These are phyloP conservation scores for Tipula vernalis DNA, from an alignment of 2,888 invertebrate species.

Conservation along the genomic window DNA sequence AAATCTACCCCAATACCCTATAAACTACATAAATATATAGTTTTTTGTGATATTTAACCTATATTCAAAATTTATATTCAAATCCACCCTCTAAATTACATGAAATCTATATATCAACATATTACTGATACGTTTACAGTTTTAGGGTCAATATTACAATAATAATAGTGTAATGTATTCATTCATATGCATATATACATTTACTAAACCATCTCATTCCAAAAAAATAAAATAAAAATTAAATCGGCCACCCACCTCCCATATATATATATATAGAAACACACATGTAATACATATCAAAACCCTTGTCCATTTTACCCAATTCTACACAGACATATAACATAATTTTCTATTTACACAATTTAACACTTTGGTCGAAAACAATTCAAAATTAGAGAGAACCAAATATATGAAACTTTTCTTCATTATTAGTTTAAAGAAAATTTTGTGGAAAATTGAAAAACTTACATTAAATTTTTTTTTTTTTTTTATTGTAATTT, in stretches of 20 bases:
- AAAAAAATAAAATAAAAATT: not conserved
- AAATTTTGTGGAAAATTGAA: not conserved
- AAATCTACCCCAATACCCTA: not conserved
- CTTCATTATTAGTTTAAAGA: not conserved
- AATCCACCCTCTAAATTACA: not conserved
- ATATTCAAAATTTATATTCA: not conserved
- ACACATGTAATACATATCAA: not conserved
- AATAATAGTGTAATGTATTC: not conserved
- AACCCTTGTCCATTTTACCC: not conserved
- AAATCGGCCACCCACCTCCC: not conserved
- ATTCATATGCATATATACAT: not conserved
- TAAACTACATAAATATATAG: not conserved
- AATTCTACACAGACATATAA: not conserved
- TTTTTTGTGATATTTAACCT: not conserved
- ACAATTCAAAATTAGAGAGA: not conserved
- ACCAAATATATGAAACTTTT: not conserved
- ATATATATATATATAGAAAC: not conserved
- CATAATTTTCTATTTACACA: not conserved
- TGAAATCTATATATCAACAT: not conserved
- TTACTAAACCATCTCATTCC: not conserved
- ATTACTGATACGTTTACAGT: not conserved
- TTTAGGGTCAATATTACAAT: not conserved
- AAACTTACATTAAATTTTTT: not conserved
- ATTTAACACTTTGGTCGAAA: constrained; percentile 4
- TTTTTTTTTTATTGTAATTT: not conserved